Conservation (phyloP, 2,888 invertebrate species). For the Scotopteryx bipunctaria region DNA sequence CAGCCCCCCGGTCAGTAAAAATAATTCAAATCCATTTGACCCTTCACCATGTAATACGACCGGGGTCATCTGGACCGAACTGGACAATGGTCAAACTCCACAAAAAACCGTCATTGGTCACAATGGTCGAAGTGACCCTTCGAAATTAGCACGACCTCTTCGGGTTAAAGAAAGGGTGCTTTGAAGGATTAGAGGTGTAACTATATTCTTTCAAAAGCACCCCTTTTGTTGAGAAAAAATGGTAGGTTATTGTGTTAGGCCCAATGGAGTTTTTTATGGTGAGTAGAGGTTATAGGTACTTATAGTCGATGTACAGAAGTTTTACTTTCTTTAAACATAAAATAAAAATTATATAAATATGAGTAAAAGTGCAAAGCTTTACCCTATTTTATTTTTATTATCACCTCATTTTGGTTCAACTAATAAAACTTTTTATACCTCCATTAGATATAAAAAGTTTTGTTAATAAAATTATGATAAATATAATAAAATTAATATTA, state of each 20-base stretch:
- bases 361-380: too few relatives aligned
- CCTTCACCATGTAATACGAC: constrained; percentile 67
- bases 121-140: constrained; percentile 63
- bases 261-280: neutral
- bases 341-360: too few relatives aligned
- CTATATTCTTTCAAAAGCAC: constrained; percentile 39
- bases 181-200: constrained; percentile 67
- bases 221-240: constrained; percentile 34
- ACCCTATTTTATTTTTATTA: too few relatives aligned
- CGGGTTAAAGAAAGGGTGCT: constrained; percentile 42
- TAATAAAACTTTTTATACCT: too few relatives aligned
- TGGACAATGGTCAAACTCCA: constrained; percentile 59
- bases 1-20: constrained; percentile 36
- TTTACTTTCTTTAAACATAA: too few relatives aligned
- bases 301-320: too few relatives aligned
- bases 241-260: neutral
- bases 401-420: too few relatives aligned
- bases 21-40: constrained; percentile 55
- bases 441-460: too few relatives aligned
- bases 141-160: constrained; percentile 64
- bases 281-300: too few relatives aligned
- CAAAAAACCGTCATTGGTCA: constrained; percentile 72
- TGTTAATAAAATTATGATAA: too few relatives aligned
- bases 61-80: constrained; percentile 76
- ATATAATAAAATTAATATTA: too few relatives aligned